Evolutionary conservation across 2,113 vertebrate genomes (phyloP).

Genomic region (Pardalotus punctatus): DNA sequence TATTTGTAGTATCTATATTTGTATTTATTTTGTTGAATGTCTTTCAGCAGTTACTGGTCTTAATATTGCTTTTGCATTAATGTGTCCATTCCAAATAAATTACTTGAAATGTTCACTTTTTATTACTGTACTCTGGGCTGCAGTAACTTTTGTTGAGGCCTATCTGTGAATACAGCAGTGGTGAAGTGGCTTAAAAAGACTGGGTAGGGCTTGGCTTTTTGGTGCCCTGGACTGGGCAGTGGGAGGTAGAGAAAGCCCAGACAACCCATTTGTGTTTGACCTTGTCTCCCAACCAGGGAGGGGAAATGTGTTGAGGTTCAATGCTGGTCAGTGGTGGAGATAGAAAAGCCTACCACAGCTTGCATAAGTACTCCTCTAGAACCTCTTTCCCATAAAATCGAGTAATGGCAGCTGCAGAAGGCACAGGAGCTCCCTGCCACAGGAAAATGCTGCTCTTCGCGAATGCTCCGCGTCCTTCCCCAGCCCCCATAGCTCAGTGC

Average conservation of each 20-base stretch:
- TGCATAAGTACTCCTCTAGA: background rate
- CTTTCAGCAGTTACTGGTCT: slow-evolving; percentile 63
- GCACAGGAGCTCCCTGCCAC: fast-evolving
- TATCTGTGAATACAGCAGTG: background rate
- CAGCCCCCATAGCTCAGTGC: background rate
- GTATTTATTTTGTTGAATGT: slow-evolving; percentile 94
- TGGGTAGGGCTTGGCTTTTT: background rate
- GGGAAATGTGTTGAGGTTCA: background rate
- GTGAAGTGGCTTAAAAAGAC: background rate
- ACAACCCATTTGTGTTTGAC: background rate
- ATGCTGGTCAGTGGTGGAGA: background rate
- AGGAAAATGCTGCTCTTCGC: background rate
- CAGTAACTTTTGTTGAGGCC: background rate
- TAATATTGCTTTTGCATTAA: slow-evolving; percentile 73
- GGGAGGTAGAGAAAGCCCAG: background rate
- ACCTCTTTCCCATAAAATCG: fast-evolving
- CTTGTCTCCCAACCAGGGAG: fast-evolving
- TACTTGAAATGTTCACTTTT: slow-evolving; percentile 56
- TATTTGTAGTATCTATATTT: slow-evolving; percentile 83
- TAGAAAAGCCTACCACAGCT: background rate
- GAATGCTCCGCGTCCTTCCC: fast-evolving
- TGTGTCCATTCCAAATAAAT: slow-evolving; percentile 77
- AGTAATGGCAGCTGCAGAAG: background rate
- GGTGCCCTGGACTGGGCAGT: background rate
- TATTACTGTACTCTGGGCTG: slow-evolving; percentile 28